Conservation (phyloP, 2,797 vertebrate species). For the Typhlichthys eigenmanni region DNA sequence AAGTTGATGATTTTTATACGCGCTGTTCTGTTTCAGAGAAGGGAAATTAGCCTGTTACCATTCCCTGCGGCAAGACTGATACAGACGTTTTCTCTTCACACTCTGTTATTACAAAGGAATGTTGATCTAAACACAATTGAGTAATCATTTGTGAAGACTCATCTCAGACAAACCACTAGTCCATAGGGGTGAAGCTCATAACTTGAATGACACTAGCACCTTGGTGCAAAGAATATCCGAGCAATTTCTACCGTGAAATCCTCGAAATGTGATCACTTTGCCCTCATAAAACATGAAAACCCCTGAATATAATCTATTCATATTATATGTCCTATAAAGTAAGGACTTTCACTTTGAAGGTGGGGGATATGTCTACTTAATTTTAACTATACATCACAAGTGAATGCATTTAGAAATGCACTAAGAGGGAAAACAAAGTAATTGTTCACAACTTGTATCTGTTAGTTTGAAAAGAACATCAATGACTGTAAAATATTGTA, state of each 20-base stretch:
- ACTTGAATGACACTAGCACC: not conserved
- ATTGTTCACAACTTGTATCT: no score
- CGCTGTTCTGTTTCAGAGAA: conserved; percentile 6
- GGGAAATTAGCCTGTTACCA: conserved; percentile 1
- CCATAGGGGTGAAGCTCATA: conserved; percentile 2
- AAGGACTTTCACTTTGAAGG: conserved; percentile 45
- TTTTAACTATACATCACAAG: no score
- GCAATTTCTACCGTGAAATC: conserved; percentile 58
- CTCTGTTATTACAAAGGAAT: conserved; percentile 56
- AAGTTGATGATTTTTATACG: not conserved
- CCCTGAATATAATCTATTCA: conserved; percentile 44
- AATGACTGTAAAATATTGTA: not conserved
- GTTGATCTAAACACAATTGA: conserved; percentile 45
- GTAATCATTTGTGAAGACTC: conserved; percentile 38
- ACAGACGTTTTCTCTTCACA: conserved; percentile 30
- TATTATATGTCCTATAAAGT: conserved; percentile 49
- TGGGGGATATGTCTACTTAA: conserved; percentile 32
- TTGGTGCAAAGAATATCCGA: conserved; percentile 12
- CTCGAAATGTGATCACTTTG: conserved; percentile 48
- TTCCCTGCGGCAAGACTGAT: conserved; percentile 9
- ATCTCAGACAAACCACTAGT: conserved; percentile 32
- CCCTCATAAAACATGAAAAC: conserved; percentile 63
- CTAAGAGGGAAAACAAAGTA: no score
- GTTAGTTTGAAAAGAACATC: no score
- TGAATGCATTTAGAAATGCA: no score